Evolutionary conservation across 2,797 vertebrate genomes (phyloP), one percentile per base, ranked within the genome.

Genomic region (Acanthornis magna): DNA sequence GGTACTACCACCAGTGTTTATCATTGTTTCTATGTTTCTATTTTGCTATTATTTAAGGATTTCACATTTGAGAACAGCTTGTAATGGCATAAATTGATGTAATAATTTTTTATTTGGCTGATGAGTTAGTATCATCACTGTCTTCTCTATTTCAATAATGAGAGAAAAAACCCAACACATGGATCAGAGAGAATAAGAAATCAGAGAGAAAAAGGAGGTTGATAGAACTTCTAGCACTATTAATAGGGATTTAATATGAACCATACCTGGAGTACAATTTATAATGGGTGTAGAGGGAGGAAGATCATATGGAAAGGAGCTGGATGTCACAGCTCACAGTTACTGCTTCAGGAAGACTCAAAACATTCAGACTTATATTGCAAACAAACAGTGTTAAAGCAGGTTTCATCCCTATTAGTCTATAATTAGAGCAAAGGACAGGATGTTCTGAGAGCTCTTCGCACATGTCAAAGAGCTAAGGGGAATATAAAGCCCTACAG

Each of bases 121-220:
- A 60, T 43, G 7, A 57, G 4, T 50, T 74, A 16, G 6, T 48
- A 51, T 70, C 13, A 34, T 42, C 51, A 29, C 11, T 43, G 15
- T 23, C 18, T 66, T 88, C 63, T 71, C 12, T 26, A 17, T 32
- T 50, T 53, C 13, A 75, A 45, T 34, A 63, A 32, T 23, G 27
- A 55, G 10, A 63, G 22, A 2, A 50, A 47, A 36, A 45, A 21
- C 0, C 0, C 29, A 80, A 21, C 11, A 48, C 5, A 57, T 5
- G n/a, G 11, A 11, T 67, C n/a, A 63, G 13, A 38, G 13, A 77
- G 8, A 91, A 70, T 27, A 77, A 47, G 23, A 77, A 66, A 84
- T 34, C 8, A 40, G 23, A 73, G 4, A 82, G 38, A 60, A 71
- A 79, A 85, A 47, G 7, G 7, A 63, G 11, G 9, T 8, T 53